phyloP scores from a whole-genome alignment of 2,888 invertebrate species.

The Mesorhabditis sp. region DNA sequence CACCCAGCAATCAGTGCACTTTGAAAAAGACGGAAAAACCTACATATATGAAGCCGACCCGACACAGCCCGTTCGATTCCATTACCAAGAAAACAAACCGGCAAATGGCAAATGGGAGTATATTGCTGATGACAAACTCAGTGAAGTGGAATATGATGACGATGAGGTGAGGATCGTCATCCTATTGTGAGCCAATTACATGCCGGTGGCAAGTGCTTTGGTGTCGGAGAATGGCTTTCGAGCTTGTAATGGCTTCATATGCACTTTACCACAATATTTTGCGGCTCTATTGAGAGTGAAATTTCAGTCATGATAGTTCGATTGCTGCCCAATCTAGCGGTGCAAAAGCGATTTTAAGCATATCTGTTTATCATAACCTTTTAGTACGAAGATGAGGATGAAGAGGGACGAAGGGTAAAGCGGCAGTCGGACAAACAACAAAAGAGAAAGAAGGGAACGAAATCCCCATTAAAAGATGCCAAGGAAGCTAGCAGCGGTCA shows the following conservation, averaged over 20 bases:
- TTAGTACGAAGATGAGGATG: conserved; percentile 1
- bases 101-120: conserved; percentile 33
- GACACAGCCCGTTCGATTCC: conserved; percentile 8
- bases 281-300: no score
- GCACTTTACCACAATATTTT: no score
- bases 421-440: not conserved
- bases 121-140: conserved; percentile 29
- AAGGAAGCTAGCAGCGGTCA: not conserved
- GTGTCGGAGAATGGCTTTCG: no score
- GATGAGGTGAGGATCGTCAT: conserved; percentile 13
- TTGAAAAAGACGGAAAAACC: no score
- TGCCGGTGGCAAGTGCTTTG: no score
- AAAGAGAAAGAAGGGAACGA: not conserved
- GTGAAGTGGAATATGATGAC: conserved; percentile 25
- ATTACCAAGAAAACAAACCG: conserved; percentile 29
- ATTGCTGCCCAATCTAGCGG: not conserved
- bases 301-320: no score
- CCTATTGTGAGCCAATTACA: not conserved
- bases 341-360: not conserved
- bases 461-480: not conserved
- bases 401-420: not conserved
- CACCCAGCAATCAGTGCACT: no score
- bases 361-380: not conserved
- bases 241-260: no score
- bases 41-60: not conserved